Conservation (phyloP, 2,888 invertebrate genomes). For the Hermodice carunculata region DNA sequence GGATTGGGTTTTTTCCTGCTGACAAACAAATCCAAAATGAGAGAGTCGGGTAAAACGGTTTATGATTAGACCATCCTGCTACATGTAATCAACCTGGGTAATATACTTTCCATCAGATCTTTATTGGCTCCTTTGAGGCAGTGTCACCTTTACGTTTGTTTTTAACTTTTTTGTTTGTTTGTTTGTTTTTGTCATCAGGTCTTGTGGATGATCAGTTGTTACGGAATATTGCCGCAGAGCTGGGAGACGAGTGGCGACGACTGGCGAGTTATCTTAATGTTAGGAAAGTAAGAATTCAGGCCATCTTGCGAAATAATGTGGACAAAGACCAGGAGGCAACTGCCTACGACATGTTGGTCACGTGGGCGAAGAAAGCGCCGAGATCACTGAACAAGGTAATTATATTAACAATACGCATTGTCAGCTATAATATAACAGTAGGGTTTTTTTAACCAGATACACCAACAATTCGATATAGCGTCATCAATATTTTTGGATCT, state of each 20-base stretch:
- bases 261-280: slow-evolving; percentile 57
- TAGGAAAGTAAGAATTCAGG: slow-evolving; percentile 58
- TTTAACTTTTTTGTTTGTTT: background rate
- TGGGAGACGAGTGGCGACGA: slow-evolving; percentile 63
- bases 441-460: too few species aligned
- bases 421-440: too few species aligned
- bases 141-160: background rate
- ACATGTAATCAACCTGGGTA: too few species aligned
- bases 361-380: slow-evolving; percentile 64
- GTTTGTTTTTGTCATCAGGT: slow-evolving; percentile 41
- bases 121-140: too few species aligned
- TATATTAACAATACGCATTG: too few species aligned
- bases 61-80: too few species aligned
- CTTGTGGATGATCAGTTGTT: slow-evolving; percentile 55
- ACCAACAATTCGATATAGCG: too few species aligned
- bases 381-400: slow-evolving; percentile 58
- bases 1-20: too few species aligned
- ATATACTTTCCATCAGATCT: too few species aligned
- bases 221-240: slow-evolving; percentile 49
- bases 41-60: too few species aligned
- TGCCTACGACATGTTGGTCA: slow-evolving; percentile 62
- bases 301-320: slow-evolving; percentile 60
- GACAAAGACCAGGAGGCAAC: slow-evolving; percentile 49
- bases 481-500: too few species aligned
- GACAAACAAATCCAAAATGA: too few species aligned